Evolutionary conservation across 1,140 invertebrate genomes (phyloP).

Genomic region (Leptopilina clavipes): DNA sequence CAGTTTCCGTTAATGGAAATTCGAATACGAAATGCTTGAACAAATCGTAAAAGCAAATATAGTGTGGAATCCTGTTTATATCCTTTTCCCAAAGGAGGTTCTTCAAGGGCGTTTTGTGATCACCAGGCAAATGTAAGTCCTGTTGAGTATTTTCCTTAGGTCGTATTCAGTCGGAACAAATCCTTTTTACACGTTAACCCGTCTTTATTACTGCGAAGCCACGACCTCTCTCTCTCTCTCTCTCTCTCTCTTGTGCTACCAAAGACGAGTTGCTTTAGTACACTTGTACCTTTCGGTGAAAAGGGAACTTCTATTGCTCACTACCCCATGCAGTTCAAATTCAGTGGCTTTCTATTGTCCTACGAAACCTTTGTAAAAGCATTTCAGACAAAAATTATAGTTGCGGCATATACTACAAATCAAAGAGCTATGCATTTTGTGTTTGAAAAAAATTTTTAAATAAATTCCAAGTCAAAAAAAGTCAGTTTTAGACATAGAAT

Average conservation of each 20-base stretch:
- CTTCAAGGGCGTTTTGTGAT: slow-evolving; percentile 2
- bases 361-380: not conserved
- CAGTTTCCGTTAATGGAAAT: not conserved
- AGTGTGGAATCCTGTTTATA: slow-evolving; percentile 9
- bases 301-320: not conserved
- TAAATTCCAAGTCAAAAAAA: too few species aligned
- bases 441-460: too few species aligned
- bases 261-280: not conserved
- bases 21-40: not conserved
- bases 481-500: too few species aligned
- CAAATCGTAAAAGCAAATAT: slow-evolving; percentile 11
- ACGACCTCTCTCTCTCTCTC: slow-evolving; percentile 3
- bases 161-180: slow-evolving; percentile 5
- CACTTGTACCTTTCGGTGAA: slow-evolving; percentile 10
- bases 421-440: too few species aligned
- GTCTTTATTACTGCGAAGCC: slow-evolving; percentile 6
- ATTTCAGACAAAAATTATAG: too few species aligned
- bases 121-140: not conserved
- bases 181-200: slow-evolving; percentile 9
- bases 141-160: not conserved
- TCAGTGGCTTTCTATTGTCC: not conserved
- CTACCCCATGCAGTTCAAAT: not conserved
- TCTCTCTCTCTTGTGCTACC: not conserved
- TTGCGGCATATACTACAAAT: too few species aligned
- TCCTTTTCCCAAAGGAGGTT: slow-evolving; percentile 5